A percentile compares a stretch with the other conserved stretches of the same genome.
Evolutionary conservation across 2,888 invertebrate species (phyloP).

Genomic region (Lasioglossum villosulum): DNA sequence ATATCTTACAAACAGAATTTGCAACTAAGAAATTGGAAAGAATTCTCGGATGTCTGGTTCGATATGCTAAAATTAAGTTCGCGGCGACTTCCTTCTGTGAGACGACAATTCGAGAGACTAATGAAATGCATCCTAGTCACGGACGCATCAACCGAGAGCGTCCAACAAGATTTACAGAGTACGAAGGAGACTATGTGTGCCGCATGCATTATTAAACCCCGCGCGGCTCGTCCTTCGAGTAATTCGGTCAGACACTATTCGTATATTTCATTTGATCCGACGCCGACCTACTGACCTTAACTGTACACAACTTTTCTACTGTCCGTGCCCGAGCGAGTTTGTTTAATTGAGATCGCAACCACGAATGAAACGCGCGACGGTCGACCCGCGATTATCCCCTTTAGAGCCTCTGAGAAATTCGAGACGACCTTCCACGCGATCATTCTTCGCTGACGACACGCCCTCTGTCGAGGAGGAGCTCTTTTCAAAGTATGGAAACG

Average conservation of each 20-base stretch:
- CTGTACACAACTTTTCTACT: constrained; percentile 56
- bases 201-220: constrained; percentile 61
- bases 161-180: constrained; percentile 44
- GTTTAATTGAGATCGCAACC: constrained; percentile 5
- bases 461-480: background rate
- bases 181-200: constrained; percentile 40
- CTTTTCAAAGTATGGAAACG: background rate
- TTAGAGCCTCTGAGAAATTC: background rate
- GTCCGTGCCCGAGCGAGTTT: constrained; percentile 26
- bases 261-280: constrained; percentile 62
- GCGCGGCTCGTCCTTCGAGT: constrained; percentile 56
- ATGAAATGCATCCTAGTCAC: constrained; percentile 22
- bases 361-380: background rate
- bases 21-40: too few species aligned
- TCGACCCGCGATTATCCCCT: constrained; percentile 4
- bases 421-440: background rate
- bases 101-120: background rate
- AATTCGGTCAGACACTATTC: constrained; percentile 65
- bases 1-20: too few species aligned
- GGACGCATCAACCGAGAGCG: constrained; percentile 21
- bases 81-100: background rate
- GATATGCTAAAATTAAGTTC: background rate
- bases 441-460: background rate
- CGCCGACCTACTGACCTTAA: constrained; percentile 73
- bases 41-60: too few species aligned